Base-by-base conservation (phyloP, 1,140 invertebrate genomes). In the Protaetia brevitarsis region DNA sequence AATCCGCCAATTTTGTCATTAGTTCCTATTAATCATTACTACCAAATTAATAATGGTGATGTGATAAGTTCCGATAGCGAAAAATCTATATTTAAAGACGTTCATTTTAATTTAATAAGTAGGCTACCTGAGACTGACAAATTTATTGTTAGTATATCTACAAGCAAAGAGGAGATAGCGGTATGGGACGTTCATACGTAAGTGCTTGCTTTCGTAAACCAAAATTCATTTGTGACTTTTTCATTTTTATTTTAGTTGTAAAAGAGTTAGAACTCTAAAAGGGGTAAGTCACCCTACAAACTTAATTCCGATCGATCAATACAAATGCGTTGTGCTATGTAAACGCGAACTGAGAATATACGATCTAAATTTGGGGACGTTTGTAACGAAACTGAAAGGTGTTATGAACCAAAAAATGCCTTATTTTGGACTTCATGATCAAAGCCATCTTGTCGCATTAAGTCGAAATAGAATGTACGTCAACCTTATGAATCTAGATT, bases 331-430 rank as follows among this genome's bases (percentile, higher is more conserved):
- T 66, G 89, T 94, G 31, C 80, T 95, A 13, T 93, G 92, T 77
- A 84, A 89, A 57, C 79, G 41, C 10, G 41, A 51, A 19, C 31
- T 34, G 6, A 10, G 41, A 21, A 85, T 93, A 11, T 93, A 91
- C 71, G 87, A 95, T 79, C 78, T 95, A 10, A 85, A 93, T 74
- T 83, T 85, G 76, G 92, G 91, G 63, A 80, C 80, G 61, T 85
- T 89, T 71, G 68, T 90, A 29, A 87, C 86, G 6, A 87, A 92
- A 66, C 77, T 95, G 7, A 92, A 93, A 74, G 88, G 92, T 30
- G 91, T 94, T 2, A 94, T 95, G 90, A 94, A 94, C 81, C 91
- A 94, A 74, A 93, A 94, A 79, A 93, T 94, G 92, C 91, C 93
- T 30, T 94, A 87, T 77, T 95, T 89, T 80, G 92, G 91, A 1